phyloP scores from a whole-genome alignment of 2,113 vertebrate species.

The Zeus faber region DNA sequence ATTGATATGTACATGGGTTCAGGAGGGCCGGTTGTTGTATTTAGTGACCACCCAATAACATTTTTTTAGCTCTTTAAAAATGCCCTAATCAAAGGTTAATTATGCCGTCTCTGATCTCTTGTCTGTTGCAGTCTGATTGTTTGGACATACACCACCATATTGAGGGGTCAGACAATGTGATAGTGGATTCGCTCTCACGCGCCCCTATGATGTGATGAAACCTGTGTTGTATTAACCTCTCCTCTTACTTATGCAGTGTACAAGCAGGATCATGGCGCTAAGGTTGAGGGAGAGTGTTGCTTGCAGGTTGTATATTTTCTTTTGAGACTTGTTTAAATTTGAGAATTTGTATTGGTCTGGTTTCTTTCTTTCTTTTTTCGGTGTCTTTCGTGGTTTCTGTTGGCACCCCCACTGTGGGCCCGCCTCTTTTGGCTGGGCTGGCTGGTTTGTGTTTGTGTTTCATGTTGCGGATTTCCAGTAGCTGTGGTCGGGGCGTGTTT shows the following conservation, averaged over 20 bases:
- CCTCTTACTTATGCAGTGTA: background rate
- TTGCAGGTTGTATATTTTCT: background rate
- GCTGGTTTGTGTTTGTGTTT: background rate
- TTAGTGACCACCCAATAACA: no score
- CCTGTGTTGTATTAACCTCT: background rate
- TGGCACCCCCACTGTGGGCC: background rate
- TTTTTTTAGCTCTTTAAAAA: no score
- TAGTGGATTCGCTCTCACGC: background rate
- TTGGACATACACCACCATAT: background rate
- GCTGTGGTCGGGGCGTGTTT: background rate
- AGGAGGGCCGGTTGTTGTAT: no score
- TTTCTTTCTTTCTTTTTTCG: no score
- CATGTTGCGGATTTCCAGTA: background rate
- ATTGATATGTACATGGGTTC: no score
- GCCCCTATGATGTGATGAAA: background rate
- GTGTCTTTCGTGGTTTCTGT: background rate
- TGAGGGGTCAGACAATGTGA: background rate
- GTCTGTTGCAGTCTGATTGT: no score
- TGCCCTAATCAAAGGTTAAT: no score
- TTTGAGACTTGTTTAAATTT: background rate
- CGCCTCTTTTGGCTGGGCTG: background rate
- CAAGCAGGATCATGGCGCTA: background rate
- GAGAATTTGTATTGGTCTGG: no score
- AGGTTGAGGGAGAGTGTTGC: background rate
- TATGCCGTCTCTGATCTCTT: no score